Evolutionary conservation across 2,797 vertebrate genomes (phyloP).

Genomic region (Scleropages formosus): DNA sequence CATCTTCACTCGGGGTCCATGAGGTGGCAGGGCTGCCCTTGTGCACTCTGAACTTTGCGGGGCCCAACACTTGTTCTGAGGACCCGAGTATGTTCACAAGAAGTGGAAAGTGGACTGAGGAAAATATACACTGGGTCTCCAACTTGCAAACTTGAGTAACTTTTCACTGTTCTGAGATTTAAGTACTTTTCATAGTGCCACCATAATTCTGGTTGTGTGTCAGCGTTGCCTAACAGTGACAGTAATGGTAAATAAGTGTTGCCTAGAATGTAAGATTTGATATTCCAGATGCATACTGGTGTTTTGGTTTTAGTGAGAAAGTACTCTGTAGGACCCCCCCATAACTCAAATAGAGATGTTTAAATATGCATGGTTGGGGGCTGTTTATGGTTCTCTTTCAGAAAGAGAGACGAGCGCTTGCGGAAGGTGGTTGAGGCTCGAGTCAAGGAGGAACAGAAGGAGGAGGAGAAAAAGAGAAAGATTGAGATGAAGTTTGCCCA

Average conservation of each 20-base stretch:
- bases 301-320: neutral
- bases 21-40: slow-evolving; percentile 3
- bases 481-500: slow-evolving; percentile 86
- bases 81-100: neutral
- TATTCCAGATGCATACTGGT: too few species aligned
- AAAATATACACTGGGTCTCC: too few species aligned
- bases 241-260: too few species aligned
- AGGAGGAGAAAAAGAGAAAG: slow-evolving; percentile 89
- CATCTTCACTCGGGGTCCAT: slow-evolving; percentile 9
- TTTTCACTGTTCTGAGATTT: too few species aligned
- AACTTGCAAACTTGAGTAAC: too few species aligned
- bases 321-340: neutral
- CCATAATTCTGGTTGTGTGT: too few species aligned
- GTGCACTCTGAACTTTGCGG: slow-evolving; percentile 17
- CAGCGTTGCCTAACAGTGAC: too few species aligned
- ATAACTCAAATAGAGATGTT: too few species aligned
- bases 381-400: slow-evolving; percentile 46
- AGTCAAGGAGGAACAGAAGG: slow-evolving; percentile 82
- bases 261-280: too few species aligned
- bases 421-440: slow-evolving; percentile 84
- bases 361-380: neutral
- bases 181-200: too few species aligned
- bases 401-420: slow-evolving; percentile 86
- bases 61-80: neutral
- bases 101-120: neutral